These are phyloP conservation scores for Montipora capitata DNA, from an alignment of 92 coral and sea anemone genomes.

Conservation along the genomic window DNA sequence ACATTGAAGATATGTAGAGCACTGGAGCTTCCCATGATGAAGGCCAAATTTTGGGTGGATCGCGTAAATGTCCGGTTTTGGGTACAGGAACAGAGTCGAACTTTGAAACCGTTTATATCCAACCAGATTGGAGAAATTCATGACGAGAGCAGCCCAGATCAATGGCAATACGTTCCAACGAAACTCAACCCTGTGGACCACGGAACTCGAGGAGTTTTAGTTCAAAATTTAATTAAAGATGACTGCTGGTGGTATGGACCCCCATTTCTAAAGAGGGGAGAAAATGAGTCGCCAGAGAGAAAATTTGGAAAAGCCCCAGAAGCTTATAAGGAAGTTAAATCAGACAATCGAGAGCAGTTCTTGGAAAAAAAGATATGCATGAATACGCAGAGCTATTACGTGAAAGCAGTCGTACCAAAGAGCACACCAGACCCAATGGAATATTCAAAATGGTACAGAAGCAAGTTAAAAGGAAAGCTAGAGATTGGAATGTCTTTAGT, in stretches of 20 bases:
- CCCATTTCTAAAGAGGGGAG: conserved; percentile 34
- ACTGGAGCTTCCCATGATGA: conserved; percentile 50
- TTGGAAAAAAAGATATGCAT: conserved; percentile 5
- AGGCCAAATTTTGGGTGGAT: conserved; percentile 69
- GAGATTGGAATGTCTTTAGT: conserved; percentile 69
- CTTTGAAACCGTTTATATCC: conserved; percentile 71
- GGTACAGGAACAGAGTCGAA: conserved; percentile 78
- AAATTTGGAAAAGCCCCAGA: conserved; percentile 22
- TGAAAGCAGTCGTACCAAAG: conserved; percentile 14
- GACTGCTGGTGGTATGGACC: conserved; percentile 76
- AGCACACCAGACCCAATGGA: conserved; percentile 42
- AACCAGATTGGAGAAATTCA: conserved; percentile 78
- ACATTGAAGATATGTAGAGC: conserved; percentile 65
- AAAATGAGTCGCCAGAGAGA: conserved; percentile 52
- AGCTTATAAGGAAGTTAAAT: conserved; percentile 31
- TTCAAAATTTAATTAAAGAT: conserved; percentile 21
- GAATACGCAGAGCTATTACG: conserved; percentile 24
- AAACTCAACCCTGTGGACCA: conserved; percentile 80
- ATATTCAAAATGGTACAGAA: conserved; percentile 53
- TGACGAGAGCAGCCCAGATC: conserved; percentile 75
- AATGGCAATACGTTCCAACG: conserved; percentile 77
- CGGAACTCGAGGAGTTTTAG: conserved; percentile 55
- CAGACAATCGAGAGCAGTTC: conserved; percentile 26
- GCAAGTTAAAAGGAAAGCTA: conserved; percentile 34
- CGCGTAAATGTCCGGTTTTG: conserved; percentile 58